These are phyloP conservation scores for Enteromius radiatus DNA, from an alignment of 2,797 vertebrate species.

Conservation along the genomic window DNA sequence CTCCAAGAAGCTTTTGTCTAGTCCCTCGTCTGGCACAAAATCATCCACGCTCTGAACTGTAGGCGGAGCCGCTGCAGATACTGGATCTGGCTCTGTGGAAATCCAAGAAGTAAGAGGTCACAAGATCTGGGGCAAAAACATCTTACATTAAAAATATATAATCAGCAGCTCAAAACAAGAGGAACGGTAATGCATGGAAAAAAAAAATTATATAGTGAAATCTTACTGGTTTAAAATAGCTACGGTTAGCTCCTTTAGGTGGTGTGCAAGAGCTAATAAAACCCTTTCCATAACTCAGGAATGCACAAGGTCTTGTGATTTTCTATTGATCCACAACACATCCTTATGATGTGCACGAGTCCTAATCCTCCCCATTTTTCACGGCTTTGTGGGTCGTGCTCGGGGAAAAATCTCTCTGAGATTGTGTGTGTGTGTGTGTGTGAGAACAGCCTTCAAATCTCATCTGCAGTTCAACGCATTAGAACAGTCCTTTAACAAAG, in stretches of 20 bases:
- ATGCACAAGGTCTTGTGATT: slow-evolving; percentile 54
- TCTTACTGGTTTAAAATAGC: not conserved
- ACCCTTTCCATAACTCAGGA: slow-evolving; percentile 15
- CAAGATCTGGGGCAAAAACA: slow-evolving; percentile 22
- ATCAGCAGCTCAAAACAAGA: not conserved
- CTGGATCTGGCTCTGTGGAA: slow-evolving; percentile 63
- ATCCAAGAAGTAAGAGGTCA: slow-evolving; percentile 31
- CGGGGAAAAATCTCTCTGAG: not conserved
- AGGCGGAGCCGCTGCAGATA: slow-evolving; percentile 64
- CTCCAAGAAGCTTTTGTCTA: slow-evolving; percentile 93
- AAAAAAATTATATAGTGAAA: not conserved
- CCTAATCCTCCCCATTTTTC: slow-evolving; percentile 49
- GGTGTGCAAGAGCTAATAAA: slow-evolving; percentile 15
- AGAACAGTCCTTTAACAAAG: slow-evolving; percentile 11
- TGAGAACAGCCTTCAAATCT: slow-evolving; percentile 22
- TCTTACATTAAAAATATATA: slow-evolving; percentile 28
- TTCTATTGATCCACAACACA: slow-evolving; percentile 31
- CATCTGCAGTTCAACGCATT: slow-evolving; percentile 8
- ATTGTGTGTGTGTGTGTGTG: not conserved
- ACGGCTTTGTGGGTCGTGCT: slow-evolving; percentile 21
- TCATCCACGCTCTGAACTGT: slow-evolving; percentile 88
- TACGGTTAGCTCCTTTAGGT: not conserved
- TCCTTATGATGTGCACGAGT: slow-evolving; percentile 58
- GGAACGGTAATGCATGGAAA: not conserved
- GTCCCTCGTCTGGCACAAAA: slow-evolving; percentile 89